These are phyloP conservation scores for Drusus annulatus DNA, from an alignment of 1,140 invertebrate genomes.

Conservation along the genomic window DNA sequence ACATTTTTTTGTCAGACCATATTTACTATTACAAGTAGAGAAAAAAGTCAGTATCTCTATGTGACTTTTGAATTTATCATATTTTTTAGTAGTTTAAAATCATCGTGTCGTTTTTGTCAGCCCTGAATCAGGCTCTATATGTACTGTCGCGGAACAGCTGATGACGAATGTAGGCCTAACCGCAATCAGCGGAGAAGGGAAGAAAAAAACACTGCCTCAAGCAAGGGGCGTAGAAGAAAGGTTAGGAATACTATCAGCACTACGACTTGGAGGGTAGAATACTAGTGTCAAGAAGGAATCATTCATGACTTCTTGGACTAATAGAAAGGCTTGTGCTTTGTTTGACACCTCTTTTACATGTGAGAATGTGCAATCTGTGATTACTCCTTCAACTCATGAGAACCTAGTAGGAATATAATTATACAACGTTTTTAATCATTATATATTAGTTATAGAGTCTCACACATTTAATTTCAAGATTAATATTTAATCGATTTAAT, in stretches of 20 bases:
- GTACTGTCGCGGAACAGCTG: conserved; percentile 11
- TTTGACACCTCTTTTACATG: too few species aligned
- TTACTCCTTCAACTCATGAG: too few species aligned
- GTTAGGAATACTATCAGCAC: conserved; percentile 24
- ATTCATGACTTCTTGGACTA: conserved; percentile 8
- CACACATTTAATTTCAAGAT: too few species aligned
- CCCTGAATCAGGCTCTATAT: not conserved
- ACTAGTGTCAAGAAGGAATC: not conserved
- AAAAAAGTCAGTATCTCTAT: too few species aligned
- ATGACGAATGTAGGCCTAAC: conserved; percentile 37
- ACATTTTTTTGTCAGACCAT: too few species aligned
- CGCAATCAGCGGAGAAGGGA: not conserved
- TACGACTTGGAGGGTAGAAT: not conserved
- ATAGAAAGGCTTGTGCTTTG: not conserved
- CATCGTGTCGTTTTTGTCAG: not conserved
- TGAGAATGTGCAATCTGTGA: too few species aligned
- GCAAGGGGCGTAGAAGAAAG: conserved; percentile 11
- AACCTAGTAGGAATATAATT: too few species aligned
- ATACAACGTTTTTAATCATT: too few species aligned
- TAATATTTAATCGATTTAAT: too few species aligned
- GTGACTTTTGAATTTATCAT: too few species aligned
- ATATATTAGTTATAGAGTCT: too few species aligned
- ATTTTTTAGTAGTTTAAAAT: not conserved
- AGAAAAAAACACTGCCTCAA: conserved; percentile 15
- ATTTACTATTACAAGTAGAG: too few species aligned